Evolutionary conservation across 2,888 invertebrate genomes (phyloP).

Genomic region (Parnassius orleans): DNA sequence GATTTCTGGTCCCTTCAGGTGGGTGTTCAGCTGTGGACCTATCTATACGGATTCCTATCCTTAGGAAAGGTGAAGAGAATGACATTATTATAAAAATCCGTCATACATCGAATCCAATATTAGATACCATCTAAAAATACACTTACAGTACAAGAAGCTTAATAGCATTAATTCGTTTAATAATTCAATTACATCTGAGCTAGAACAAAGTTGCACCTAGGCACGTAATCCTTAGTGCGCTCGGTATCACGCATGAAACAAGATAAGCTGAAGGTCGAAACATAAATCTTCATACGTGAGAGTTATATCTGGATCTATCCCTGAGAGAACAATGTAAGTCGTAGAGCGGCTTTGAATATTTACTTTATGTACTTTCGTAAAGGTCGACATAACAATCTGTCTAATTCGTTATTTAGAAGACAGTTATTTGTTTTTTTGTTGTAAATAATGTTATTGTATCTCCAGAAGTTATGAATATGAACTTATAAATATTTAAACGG

Average conservation of each 20-base stretch:
- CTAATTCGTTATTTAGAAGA: conserved; percentile 10
- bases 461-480: no score
- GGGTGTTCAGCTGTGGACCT: no score
- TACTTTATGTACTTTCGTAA: conserved; percentile 16
- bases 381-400: conserved; percentile 10
- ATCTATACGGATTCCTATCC: no score
- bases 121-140: no score
- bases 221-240: conserved; percentile 16
- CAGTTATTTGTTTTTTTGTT: conserved; percentile 2
- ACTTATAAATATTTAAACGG: not conserved
- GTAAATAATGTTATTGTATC: no score
- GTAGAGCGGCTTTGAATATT: conserved; percentile 14
- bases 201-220: conserved; percentile 16
- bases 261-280: conserved; percentile 18
- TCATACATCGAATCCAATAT: not conserved
- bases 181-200: conserved; percentile 20
- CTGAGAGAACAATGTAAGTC: conserved; percentile 4
- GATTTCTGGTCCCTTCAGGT: no score
- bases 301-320: conserved; percentile 11
- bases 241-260: conserved; percentile 5
- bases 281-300: conserved; percentile 23
- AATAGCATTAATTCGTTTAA: conserved; percentile 1
- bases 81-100: not conserved
- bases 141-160: not conserved
- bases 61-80: no score